These are phyloP conservation scores for Psittacula echo DNA, from an alignment of 2,797 vertebrate genomes.

Conservation along the genomic window DNA sequence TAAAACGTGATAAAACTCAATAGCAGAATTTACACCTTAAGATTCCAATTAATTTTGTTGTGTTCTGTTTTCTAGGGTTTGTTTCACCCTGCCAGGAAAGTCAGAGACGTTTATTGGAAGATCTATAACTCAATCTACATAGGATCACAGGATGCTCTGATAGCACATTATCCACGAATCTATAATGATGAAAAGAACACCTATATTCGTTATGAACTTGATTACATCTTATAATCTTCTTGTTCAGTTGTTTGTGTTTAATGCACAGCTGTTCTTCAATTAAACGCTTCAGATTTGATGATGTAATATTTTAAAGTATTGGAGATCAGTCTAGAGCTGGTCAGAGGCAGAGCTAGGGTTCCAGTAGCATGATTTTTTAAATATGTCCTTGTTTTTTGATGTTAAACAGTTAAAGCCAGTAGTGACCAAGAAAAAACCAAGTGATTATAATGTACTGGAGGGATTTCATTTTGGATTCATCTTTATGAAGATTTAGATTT, in stretches of 20 bases:
- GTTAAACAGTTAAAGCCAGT: conserved; percentile 81
- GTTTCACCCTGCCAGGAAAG: conserved; percentile 98
- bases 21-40: neutral
- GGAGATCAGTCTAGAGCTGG: conserved; percentile 75
- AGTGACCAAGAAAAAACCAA: conserved; percentile 80
- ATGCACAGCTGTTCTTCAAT: conserved; percentile 79
- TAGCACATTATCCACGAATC: conserved; percentile 97
- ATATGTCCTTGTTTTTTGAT: conserved; percentile 82
- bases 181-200: conserved; percentile 98
- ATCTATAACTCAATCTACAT: conserved; percentile 99
- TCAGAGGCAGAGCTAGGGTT: conserved; percentile 79
- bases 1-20: neutral
- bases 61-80: conserved; percentile 83
- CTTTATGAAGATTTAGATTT: conserved; percentile 83
- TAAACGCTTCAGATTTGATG: conserved; percentile 78
- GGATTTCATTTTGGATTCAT: conserved; percentile 79
- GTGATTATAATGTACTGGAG: conserved; percentile 78
- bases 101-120: conserved; percentile 99
- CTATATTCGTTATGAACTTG: conserved; percentile 95
- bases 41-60: neutral
- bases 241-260: conserved; percentile 75
- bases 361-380: conserved; percentile 85
- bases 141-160: conserved; percentile 96
- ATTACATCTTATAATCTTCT: conserved; percentile 92
- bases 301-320: conserved; percentile 79